Percentiles rank a stretch among this genome's conserved stretches.
Conservation (phyloP, 2,797 vertebrate species). For the Acanthornis magna region DNA sequence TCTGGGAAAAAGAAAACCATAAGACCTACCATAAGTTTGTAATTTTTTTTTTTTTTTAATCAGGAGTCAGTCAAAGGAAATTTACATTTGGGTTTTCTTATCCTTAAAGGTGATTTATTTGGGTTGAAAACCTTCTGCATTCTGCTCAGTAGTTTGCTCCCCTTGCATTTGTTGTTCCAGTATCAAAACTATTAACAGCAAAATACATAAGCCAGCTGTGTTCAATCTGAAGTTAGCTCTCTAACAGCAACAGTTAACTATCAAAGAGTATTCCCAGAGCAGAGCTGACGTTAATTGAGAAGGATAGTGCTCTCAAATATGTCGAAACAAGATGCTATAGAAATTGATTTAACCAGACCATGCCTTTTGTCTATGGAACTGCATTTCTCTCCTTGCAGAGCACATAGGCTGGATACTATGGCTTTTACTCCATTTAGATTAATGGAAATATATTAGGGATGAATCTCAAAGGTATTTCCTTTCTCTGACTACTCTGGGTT, state of each 20-base stretch:
- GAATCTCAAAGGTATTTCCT: slow-evolving; percentile 39
- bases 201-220: slow-evolving; percentile 51
- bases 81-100: background rate
- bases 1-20: background rate
- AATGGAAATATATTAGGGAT: background rate
- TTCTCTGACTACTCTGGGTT: background rate
- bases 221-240: slow-evolving; percentile 43
- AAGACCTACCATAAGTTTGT: background rate
- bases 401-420: background rate
- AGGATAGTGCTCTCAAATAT: slow-evolving; percentile 48
- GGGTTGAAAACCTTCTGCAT: background rate
- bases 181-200: slow-evolving; percentile 40
- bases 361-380: slow-evolving; percentile 38
- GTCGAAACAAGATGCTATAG: slow-evolving; percentile 46
- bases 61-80: background rate
- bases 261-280: slow-evolving; percentile 48
- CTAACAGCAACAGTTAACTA: slow-evolving; percentile 58
- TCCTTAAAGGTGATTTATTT: slow-evolving; percentile 34
- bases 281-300: slow-evolving; percentile 62
- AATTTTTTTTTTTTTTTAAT: background rate
- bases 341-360: slow-evolving; percentile 49
- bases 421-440: background rate
- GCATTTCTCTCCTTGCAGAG: slow-evolving; percentile 5
- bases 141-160: background rate
- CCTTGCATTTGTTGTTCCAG: slow-evolving; percentile 26